Evolutionary conservation across 2,797 vertebrate species (phyloP), one percentile per base, ranked within the genome.

Genomic region (Acrocephalus scirpaceus): DNA sequence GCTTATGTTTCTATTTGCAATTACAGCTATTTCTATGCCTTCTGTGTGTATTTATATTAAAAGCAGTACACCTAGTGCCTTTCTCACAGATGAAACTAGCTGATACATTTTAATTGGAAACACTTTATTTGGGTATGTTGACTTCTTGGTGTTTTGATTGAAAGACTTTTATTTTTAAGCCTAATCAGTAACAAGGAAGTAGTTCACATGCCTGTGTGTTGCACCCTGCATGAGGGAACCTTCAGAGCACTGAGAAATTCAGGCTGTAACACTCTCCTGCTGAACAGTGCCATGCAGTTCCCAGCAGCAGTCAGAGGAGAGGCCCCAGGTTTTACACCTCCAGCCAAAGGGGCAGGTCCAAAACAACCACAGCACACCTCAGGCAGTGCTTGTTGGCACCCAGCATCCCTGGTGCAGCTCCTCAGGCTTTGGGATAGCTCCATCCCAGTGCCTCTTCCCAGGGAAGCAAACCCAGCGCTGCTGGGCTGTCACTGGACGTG

Each of bases 11-110:
- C 94, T 85, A 47, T 53, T 95, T 86, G 93, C 96, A 82, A 54
- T 87, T 58, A 65, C 61, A 78, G 80, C 92, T 90, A 83, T 70
- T 95, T 93, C 83, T 96, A 72, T 34, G 95, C 82, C 79, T 92
- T 91, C 87, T 93, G 25, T 47, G 54, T 94, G 78, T 88, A 72
- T 94, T 95, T 92, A 90, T 92, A 85, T 93, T 94, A 92, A 93
- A 96, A 94, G 94, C 94, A 93, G 94, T 54, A 82, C 54, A 57
- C 81, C 85, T 79, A 80, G 89, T 87, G 89, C 81, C 82, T 96
- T 91, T 80, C 93, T 97, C 88, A 87, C 82, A 62, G 96, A 86
- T 64, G 89, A 87, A 95, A 94, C 67, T 66, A 66, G 86, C 78
- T 87, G 78, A 91, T 85, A 73, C 29, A 30, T 80, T 91, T 91